These are phyloP conservation scores for Heliconius congener DNA, from an alignment of 1,140 invertebrate genomes.

Conservation along the genomic window DNA sequence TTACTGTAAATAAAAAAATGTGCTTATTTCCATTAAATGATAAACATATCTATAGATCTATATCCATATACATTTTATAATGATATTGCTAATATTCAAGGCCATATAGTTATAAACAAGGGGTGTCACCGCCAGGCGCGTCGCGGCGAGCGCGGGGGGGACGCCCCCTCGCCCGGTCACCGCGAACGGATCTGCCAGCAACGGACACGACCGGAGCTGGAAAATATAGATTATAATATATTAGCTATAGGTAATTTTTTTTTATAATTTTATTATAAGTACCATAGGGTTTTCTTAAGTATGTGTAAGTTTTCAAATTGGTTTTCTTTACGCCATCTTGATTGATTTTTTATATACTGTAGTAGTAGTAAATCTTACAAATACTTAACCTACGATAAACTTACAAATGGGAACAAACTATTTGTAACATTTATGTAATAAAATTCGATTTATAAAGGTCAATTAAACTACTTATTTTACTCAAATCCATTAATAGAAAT, in stretches of 20 bases:
- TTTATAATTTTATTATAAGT: no score
- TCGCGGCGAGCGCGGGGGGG: constrained; percentile 39
- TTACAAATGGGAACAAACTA: not conserved
- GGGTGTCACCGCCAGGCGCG: constrained; percentile 47
- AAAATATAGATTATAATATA: not conserved
- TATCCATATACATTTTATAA: not conserved
- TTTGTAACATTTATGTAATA: not conserved
- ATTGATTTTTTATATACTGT: no score
- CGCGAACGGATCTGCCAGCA: constrained; percentile 58
- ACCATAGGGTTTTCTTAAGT: no score
- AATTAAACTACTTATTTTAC: not conserved
- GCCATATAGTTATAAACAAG: not conserved
- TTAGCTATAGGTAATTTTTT: no score
- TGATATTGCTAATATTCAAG: not conserved
- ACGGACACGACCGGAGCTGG: constrained; percentile 63
- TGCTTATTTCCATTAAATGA: no score
- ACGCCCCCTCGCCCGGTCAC: constrained; percentile 52
- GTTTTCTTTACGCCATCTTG: no score
- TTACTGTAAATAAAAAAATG: no score
- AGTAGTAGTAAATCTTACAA: no score
- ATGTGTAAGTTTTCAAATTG: no score
- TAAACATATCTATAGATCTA: not conserved
- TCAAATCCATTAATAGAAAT: no score
- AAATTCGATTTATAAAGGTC: not conserved
- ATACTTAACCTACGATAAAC: no score